Percentiles rank a stretch among this genome's conserved stretches.
Conservation (phyloP, 2,797 vertebrate genomes). For the Megalops cyprinoides region DNA sequence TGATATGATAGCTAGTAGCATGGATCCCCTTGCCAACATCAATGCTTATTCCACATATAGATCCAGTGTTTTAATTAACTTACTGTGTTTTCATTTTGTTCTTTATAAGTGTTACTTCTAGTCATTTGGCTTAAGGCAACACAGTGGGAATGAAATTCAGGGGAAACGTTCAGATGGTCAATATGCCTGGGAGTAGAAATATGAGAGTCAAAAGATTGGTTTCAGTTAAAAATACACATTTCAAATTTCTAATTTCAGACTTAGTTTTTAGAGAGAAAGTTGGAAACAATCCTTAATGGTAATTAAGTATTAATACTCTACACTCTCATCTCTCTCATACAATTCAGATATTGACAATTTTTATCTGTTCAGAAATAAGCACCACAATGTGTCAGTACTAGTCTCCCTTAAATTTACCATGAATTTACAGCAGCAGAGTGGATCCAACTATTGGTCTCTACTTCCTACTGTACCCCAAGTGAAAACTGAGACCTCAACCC, state of each 20-base stretch:
- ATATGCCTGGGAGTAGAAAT: not conserved
- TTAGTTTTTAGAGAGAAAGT: no score
- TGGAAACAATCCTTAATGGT: not conserved
- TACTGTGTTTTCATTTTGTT: constrained; percentile 59
- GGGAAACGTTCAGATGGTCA: not conserved
- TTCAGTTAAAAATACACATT: not conserved
- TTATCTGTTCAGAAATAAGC: not conserved
- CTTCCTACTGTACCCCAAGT: not conserved
- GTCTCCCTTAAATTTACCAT: not conserved
- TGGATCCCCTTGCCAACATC: constrained; percentile 52
- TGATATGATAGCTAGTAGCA: constrained; percentile 50
- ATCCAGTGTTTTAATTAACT: constrained; percentile 52
- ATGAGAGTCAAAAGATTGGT: not conserved
- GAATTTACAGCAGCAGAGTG: not conserved
- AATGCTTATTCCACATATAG: constrained; percentile 37
- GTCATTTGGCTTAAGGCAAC: constrained; percentile 3
- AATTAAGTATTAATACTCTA: no score
- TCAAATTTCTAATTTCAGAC: no score
- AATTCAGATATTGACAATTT: not conserved
- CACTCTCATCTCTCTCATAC: not conserved
- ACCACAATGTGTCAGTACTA: not conserved
- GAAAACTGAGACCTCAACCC: not conserved
- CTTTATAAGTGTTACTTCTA: constrained; percentile 49
- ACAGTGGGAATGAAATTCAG: constrained; percentile 18
- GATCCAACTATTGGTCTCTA: not conserved